phyloP scores from a whole-genome alignment of 2,113 vertebrate species.

The Trichechus manatus region DNA sequence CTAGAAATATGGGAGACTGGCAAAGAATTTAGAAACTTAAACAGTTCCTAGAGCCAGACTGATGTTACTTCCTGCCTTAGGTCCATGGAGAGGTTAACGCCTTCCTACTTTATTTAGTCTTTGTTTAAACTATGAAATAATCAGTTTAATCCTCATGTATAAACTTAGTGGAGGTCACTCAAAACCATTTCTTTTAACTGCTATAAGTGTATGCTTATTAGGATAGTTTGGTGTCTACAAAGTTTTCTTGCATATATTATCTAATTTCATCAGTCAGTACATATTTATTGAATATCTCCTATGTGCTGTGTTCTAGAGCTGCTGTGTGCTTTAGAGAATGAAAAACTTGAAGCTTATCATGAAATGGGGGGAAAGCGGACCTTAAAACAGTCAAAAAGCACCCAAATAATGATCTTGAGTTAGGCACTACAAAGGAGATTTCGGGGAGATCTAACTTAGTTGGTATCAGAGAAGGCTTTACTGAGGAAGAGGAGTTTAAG shows the following conservation, averaged over 20 bases:
- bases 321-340: neutral
- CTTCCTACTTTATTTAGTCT: neutral
- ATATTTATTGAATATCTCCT: neutral
- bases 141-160: neutral
- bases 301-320: neutral
- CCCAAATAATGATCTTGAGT: neutral
- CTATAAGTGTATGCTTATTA: neutral
- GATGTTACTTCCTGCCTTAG: neutral
- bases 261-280: neutral
- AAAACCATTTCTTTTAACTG: neutral
- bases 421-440: neutral
- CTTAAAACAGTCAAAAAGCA: neutral
- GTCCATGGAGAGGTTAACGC: neutral
- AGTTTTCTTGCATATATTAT: neutral
- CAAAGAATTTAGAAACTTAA: neutral
- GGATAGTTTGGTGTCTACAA: neutral
- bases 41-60: neutral
- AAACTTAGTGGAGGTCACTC: neutral
- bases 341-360: neutral
- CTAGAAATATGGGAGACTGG: neutral
- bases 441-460: neutral
- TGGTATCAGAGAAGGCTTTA: neutral
- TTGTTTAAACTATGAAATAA: conserved; percentile 13
- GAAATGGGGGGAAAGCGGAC: neutral
- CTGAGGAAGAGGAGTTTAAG: too few species aligned